Evolutionary conservation across 2,797 vertebrate species (phyloP), one percentile per base, ranked within the genome.

Genomic region (Tiaroga cobitis): DNA sequence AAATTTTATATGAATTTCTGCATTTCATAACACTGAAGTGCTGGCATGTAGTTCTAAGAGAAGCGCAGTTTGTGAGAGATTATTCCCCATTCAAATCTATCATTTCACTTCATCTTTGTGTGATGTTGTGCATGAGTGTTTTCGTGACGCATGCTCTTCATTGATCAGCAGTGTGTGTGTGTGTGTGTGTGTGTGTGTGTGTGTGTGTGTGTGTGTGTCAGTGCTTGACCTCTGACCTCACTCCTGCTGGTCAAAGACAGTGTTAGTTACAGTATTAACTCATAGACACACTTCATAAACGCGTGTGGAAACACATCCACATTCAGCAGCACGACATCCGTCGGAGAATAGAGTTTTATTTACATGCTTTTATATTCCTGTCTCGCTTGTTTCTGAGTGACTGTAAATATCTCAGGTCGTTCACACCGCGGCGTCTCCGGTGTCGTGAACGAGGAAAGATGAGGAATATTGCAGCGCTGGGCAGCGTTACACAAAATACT

Each of bases 121-220:
- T 69, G 34, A 32, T 11, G 9, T 1, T 13, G 34, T 13, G 34
- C 4, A 19, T 61, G 51, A 54, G 51, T 8, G 19, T 19, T 16
- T 49, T 15, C 10, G 3, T 43, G 18, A 51, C 56, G 81, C 85
- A 82, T 94, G 87, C 90, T 90, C 92, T 92, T 92, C 91, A 94
- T 90, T 89, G 86, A 91, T 91, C 89, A 89, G 91, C 88, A 88
- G 92, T 92, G 77, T 75, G 87, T 86, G 92, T 92, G 94, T 93
- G 92, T 94, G 86, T 89, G 87, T 92, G 90, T 82, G 83, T 92
- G 88, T 91, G 87, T 92, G 90, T 82, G 92, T 92, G 77, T 75
- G 87, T 86, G 92, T 92, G 94, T 93, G 92, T 94, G 86, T 89
- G 87, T 92, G 90, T 82, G 83, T 92, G 88, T 91, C 88, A 88